Conservation (phyloP, 2,888 invertebrate species). For the Drosophila peninsularis region DNA sequence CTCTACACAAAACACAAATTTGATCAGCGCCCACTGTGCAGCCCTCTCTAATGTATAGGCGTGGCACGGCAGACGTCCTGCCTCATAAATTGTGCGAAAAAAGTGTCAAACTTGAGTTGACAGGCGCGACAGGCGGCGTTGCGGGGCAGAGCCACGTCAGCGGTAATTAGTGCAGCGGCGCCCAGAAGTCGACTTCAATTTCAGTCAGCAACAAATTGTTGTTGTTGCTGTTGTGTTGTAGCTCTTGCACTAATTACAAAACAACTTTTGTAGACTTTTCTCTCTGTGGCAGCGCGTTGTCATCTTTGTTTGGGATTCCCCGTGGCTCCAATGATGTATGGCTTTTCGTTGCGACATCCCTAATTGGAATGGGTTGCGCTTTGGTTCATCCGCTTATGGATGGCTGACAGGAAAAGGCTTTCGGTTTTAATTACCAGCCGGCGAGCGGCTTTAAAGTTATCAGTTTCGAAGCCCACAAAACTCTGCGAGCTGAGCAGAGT, state of each 20-base stretch:
- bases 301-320: constrained; percentile 74
- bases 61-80: constrained; percentile 14
- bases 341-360: constrained; percentile 54
- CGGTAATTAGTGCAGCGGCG: constrained; percentile 74
- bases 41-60: constrained; percentile 11
- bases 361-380: constrained; percentile 16
- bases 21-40: constrained; percentile 43
- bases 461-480: constrained; percentile 11
- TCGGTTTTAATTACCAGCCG: constrained; percentile 64
- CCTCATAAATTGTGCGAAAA: constrained; percentile 75
- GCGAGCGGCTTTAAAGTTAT: constrained; percentile 36
- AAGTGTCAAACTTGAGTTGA: constrained; percentile 80
- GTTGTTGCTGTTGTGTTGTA: constrained; percentile 36
- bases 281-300: constrained; percentile 40
- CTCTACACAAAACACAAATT: constrained; percentile 56
- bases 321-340: constrained; percentile 73
- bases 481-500: not conserved
- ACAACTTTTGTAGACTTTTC: constrained; percentile 65
- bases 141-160: constrained; percentile 54
- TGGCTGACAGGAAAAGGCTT: constrained; percentile 58
- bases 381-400: constrained; percentile 28
- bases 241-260: constrained; percentile 74
- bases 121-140: constrained; percentile 45
- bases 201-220: constrained; percentile 49
- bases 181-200: constrained; percentile 72